A percentile compares a stretch with the other conserved stretches of the same genome.
phyloP scores from a whole-genome alignment of 2,113 vertebrate genomes.

The Ia io region DNA sequence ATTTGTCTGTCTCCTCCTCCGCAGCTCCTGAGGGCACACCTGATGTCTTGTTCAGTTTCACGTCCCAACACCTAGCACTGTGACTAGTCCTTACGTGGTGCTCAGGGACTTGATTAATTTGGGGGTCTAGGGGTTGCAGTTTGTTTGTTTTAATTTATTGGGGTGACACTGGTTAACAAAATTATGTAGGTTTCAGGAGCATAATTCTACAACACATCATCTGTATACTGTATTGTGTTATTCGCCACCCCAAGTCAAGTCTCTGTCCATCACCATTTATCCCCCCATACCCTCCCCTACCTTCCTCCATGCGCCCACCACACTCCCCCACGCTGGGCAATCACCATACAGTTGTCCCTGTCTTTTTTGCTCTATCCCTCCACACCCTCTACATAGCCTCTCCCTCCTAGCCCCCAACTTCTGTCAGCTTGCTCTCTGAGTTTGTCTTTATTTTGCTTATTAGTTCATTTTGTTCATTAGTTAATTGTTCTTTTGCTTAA shows the following conservation, averaged over 20 bases:
- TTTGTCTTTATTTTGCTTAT: not conserved
- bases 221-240: not conserved
- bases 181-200: too few species aligned
- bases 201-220: not conserved
- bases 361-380: not conserved
- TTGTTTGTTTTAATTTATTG: not conserved
- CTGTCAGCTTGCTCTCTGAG: not conserved
- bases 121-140: not conserved
- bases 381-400: not conserved
- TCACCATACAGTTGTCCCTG: not conserved
- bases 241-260: not conserved
- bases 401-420: not conserved
- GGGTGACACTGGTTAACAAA: not conserved
- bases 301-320: too few species aligned
- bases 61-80: not conserved
- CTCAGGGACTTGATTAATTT: not conserved
- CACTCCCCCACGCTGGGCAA: not conserved
- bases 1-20: not conserved
- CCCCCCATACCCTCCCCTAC: too few species aligned
- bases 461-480: not conserved
- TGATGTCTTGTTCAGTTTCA: not conserved
- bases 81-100: not conserved
- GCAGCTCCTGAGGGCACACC: not conserved
- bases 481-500: not conserved
- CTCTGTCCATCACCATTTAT: not conserved